These are phyloP conservation scores for Ctenopoma kingsleyae DNA, from an alignment of 2,797 vertebrate species.

Conservation along the genomic window DNA sequence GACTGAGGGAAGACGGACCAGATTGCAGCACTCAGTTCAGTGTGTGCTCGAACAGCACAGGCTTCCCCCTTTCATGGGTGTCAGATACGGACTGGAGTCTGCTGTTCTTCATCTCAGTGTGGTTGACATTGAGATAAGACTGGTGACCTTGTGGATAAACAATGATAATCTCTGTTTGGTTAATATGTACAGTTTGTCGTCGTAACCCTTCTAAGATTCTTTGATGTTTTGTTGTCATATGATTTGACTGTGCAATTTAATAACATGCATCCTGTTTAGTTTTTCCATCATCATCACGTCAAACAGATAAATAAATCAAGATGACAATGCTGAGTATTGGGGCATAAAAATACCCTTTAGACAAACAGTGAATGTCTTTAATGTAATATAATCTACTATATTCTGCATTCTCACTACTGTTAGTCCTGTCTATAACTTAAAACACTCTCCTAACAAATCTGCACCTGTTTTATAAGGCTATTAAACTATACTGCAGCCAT, in stretches of 20 bases:
- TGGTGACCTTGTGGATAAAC: conserved; percentile 58
- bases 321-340: neutral
- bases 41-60: conserved; percentile 12
- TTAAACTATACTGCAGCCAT: conserved; percentile 24
- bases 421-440: too few relatives aligned
- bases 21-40: conserved; percentile 7
- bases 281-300: too few relatives aligned
- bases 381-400: neutral
- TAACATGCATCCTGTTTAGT: neutral
- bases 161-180: conserved; percentile 6
- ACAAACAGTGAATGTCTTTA: neutral
- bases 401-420: neutral
- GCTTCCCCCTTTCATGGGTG: neutral
- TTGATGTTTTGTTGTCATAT: neutral
- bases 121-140: conserved; percentile 54
- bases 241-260: neutral
- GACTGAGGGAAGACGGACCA: conserved; percentile 15
- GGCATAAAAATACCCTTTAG: neutral
- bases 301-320: neutral
- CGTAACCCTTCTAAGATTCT: neutral
- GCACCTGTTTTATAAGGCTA: neutral
- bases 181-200: neutral
- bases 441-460: too few relatives aligned
- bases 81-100: conserved; percentile 15
- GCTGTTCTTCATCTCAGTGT: conserved; percentile 22